Percentiles rank a stretch among this genome's conserved stretches.
Conservation (phyloP, 1,140 invertebrate species). For the Varroa destructor region DNA sequence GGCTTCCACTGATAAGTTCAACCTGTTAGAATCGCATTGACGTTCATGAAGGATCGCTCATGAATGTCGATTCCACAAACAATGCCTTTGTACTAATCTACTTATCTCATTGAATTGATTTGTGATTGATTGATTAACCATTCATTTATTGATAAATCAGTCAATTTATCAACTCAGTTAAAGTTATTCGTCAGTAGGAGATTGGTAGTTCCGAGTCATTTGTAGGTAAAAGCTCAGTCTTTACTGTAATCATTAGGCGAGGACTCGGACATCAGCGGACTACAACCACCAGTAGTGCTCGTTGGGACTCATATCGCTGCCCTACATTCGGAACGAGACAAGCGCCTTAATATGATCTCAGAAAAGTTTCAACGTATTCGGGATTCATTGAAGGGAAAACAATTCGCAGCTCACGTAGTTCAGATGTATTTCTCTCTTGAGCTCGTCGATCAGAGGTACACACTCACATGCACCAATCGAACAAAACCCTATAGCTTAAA, state of each 20-base stretch:
- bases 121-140: no score
- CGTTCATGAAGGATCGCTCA: no score
- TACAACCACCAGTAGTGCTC: conserved; percentile 41
- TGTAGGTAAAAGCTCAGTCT: not conserved
- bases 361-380: conserved; percentile 39
- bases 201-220: not conserved
- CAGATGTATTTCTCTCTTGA: conserved; percentile 39
- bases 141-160: no score
- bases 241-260: conserved; percentile 6
- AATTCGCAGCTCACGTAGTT: conserved; percentile 39
- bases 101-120: no score
- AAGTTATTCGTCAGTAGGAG: no score
- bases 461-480: conserved; percentile 33
- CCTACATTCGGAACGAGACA: conserved; percentile 35
- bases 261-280: conserved; percentile 31
- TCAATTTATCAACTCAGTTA: no score
- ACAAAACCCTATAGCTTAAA: not conserved
- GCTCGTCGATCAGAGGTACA: conserved; percentile 30
- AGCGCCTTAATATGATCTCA: conserved; percentile 34
- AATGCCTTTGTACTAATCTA: no score
- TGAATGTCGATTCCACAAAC: no score
- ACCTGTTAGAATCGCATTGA: no score
- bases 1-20: not conserved
- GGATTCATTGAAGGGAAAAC: conserved; percentile 38
- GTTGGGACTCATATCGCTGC: conserved; percentile 41